phyloP scores from a whole-genome alignment of 2,797 vertebrate genomes.

The Helostoma temminkii region DNA sequence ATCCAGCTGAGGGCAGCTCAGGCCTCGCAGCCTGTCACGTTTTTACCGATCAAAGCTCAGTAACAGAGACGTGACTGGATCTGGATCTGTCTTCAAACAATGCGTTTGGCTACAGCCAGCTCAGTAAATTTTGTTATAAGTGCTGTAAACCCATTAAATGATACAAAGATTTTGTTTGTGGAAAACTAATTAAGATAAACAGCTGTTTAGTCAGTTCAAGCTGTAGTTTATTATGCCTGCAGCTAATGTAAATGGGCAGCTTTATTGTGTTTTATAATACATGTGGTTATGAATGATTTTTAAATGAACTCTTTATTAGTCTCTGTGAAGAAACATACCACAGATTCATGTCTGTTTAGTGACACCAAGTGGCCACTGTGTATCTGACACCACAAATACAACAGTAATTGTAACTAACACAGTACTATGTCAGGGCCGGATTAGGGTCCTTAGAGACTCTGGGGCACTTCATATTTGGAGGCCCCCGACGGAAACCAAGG shows the following conservation, averaged over 20 bases:
- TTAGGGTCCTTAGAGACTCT: too few relatives aligned
- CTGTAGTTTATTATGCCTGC: not conserved
- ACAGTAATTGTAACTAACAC: not conserved
- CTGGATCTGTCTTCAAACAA: slow-evolving; percentile 14
- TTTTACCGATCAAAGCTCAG: slow-evolving; percentile 39
- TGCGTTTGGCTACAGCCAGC: not conserved
- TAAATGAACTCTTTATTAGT: too few relatives aligned
- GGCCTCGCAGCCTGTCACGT: not conserved
- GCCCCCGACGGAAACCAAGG: too few relatives aligned
- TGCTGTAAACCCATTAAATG: slow-evolving; percentile 20
- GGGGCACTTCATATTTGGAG: too few relatives aligned
- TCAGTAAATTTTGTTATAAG: slow-evolving; percentile 3
- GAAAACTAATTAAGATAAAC: slow-evolving; percentile 11
- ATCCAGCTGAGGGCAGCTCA: slow-evolving; percentile 19
- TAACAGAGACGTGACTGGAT: slow-evolving; percentile 4
- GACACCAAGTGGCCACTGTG: not conserved
- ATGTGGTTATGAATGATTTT: not conserved
- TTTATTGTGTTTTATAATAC: not conserved
- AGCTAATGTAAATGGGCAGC: not conserved
- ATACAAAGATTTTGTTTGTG: not conserved
- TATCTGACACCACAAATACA: not conserved
- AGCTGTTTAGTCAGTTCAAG: slow-evolving; percentile 2
- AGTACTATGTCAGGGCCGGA: too few relatives aligned
- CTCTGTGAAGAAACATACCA: not conserved
- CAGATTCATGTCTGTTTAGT: not conserved